Percentiles rank a stretch among this genome's conserved stretches.
These are phyloP conservation scores for Calameuta filiformis DNA, from an alignment of 2,888 invertebrate species.

Conservation along the genomic window DNA sequence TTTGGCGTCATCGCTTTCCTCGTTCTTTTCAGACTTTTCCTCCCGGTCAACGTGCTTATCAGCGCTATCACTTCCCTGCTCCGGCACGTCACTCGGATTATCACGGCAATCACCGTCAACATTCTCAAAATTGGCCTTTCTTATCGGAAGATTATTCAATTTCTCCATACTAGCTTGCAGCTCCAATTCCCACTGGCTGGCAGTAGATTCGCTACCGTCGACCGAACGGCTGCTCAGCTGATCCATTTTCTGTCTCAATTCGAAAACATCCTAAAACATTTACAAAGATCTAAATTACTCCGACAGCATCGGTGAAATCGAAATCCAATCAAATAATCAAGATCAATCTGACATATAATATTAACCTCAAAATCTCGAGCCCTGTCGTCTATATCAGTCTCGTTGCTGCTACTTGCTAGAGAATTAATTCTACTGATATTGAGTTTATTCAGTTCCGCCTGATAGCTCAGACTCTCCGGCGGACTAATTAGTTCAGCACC, in stretches of 20 bases:
- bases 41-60: neutral
- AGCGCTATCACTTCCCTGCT: neutral
- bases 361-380: conserved; percentile 55
- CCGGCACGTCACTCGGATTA: neutral
- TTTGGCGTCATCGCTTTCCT: conserved; percentile 32
- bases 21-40: conserved; percentile 27
- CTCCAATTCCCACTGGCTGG: conserved; percentile 81
- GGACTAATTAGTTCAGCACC: conserved; percentile 70
- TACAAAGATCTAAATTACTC: neutral
- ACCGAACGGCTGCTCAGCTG: conserved; percentile 80
- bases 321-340: neutral
- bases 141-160: conserved; percentile 70
- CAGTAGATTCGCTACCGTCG: conserved; percentile 76
- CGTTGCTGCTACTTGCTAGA: conserved; percentile 45
- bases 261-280: conserved; percentile 68
- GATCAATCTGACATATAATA: neutral
- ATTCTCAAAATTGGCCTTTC: conserved; percentile 23
- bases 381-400: conserved; percentile 46
- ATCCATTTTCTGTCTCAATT: conserved; percentile 76
- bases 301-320: too few relatives aligned
- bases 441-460: conserved; percentile 49
- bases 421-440: conserved; percentile 49
- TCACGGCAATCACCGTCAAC: neutral
- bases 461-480: conserved; percentile 53
- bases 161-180: conserved; percentile 82